A percentile compares a stretch with the other conserved stretches of the same genome.
Evolutionary conservation across 2,113 vertebrate genomes (phyloP).

Genomic region (Tyrannus savana): DNA sequence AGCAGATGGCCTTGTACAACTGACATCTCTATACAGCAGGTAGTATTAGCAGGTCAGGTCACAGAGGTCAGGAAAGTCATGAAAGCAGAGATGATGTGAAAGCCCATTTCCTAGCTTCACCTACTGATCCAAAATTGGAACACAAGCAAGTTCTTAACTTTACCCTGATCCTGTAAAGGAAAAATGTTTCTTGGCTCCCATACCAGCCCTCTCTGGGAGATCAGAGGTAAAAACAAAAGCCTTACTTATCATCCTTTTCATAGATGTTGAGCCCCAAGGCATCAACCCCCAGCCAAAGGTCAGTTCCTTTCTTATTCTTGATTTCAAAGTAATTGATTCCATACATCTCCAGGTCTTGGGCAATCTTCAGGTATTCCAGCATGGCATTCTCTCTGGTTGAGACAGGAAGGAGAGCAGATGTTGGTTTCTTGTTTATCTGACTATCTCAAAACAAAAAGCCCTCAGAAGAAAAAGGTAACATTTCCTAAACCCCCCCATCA

Average conservation of each 20-base stretch:
- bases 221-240: neutral
- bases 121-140: neutral
- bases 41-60: neutral
- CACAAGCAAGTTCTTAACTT: neutral
- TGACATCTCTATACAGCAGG: neutral
- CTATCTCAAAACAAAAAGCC: neutral
- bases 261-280: slow-evolving; percentile 96
- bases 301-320: slow-evolving; percentile 98
- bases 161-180: neutral
- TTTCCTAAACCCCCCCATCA: neutral
- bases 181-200: neutral
- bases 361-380: slow-evolving; percentile 96
- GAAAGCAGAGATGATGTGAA: neutral
- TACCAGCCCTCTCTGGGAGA: neutral
- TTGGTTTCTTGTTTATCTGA: neutral
- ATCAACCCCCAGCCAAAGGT: slow-evolving; percentile 94
- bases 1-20: neutral
- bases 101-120: neutral
- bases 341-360: slow-evolving; percentile 98
- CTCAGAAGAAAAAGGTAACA: neutral
- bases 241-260: slow-evolving; percentile 95
- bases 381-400: slow-evolving; percentile 87
- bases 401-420: neutral
- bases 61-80: neutral
- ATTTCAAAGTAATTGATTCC: slow-evolving; percentile 99